Evolutionary conservation across 2,113 vertebrate species (phyloP), one percentile per base, ranked within the genome.

Genomic region (Toxostoma redivivum): DNA sequence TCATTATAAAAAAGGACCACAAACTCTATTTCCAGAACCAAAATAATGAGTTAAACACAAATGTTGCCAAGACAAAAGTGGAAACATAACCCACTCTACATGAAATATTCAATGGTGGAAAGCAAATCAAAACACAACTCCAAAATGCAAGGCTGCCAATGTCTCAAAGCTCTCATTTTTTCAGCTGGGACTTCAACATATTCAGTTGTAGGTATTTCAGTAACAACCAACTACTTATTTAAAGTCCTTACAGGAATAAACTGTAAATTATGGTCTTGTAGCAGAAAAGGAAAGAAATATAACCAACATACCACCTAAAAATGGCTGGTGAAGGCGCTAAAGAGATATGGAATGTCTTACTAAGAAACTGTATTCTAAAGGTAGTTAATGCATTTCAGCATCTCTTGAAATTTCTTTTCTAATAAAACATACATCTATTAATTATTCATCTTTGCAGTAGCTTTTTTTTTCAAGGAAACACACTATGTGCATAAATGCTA

Each of bases 401-500:
- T 77, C 37, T 88, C 90, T 95, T 88, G 57, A 88, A 93, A 94
- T 94, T 79, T 94, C 70, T 94, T 96, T 96, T 38, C 56, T 38
- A 93, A 64, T 84, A 93, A 44, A 96, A 92, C 61, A 82, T 28
- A 60, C 38, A 66, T 42, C 37, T 61, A 71, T 57, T 61, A 40
- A 91, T 67, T 80, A 51, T 16, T 94, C 48, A 94, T 87, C 94
- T 96, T 91, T 86, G 81, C 47, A 66, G 67, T 86, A 61, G 48
- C 19, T 70, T 97, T 96, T 94, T 91, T 94, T 17, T 8, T 3
- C 93, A 97, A 96, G 84, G 95, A 91, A 97, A 94, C 38, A 78
- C 53, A 84, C 70, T 81, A 65, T 51, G 66, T 92, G 91, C 72
- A 92, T 89, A 97, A 97, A 94, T 80, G 93, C 86, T 89, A 74